phyloP scores from a whole-genome alignment of 2,113 vertebrate genomes.

The Perca schrenkii region DNA sequence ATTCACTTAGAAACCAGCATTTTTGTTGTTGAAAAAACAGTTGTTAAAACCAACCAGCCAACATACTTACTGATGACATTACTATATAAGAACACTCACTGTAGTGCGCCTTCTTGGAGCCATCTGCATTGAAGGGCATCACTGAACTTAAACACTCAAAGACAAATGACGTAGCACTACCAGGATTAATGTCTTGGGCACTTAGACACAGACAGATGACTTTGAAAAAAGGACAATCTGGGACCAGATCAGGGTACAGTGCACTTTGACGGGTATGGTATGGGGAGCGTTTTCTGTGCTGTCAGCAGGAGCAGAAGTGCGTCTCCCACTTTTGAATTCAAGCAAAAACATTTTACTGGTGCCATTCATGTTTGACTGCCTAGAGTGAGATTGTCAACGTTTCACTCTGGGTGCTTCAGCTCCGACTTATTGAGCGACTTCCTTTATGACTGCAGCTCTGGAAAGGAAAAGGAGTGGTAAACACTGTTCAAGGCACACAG shows the following conservation, averaged over 20 bases:
- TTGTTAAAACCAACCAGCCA: conserved; percentile 2
- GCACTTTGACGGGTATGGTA: not conserved
- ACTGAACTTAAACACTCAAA: conserved; percentile 40
- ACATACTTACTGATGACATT: conserved; percentile 10
- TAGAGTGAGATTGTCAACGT: conserved; percentile 43
- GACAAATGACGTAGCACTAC: conserved; percentile 22
- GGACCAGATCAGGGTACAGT: not conserved
- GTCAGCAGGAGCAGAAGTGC: conserved; percentile 20
- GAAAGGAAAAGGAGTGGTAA: conserved; percentile 58
- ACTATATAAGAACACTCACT: conserved; percentile 17
- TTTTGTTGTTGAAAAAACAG: not conserved
- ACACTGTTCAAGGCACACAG: conserved; percentile 61
- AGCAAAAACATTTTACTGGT: conserved; percentile 40
- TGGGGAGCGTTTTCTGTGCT: conserved; percentile 7
- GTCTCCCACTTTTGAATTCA: conserved; percentile 41
- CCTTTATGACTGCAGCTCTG: conserved; percentile 48
- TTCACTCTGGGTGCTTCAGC: conserved; percentile 57
- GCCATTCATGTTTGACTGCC: conserved; percentile 56
- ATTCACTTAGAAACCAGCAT: not conserved
- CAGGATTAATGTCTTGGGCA: conserved; percentile 40
- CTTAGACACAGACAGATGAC: conserved; percentile 20
- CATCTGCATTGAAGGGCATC: conserved; percentile 26
- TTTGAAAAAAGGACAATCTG: conserved; percentile 25
- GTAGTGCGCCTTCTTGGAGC: not conserved
- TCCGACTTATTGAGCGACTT: conserved; percentile 60